Conservation (phyloP, 2,797 vertebrate genomes). For the Falco concolor region DNA sequence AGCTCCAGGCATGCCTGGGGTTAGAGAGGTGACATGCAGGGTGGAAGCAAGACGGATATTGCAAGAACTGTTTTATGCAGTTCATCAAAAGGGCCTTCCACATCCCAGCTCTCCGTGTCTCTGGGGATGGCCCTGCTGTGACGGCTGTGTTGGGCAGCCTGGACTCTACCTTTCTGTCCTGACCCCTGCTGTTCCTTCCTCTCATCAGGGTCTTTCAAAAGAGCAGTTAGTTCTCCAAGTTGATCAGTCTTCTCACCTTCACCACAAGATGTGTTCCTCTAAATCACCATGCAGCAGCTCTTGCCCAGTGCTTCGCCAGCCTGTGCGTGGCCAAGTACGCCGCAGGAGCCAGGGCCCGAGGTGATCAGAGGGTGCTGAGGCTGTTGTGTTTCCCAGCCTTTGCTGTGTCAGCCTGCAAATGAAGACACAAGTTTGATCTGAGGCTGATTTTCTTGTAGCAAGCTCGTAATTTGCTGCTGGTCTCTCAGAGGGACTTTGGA, state of each 20-base stretch:
- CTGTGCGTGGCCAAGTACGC: accelerated
- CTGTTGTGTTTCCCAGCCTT: neutral
- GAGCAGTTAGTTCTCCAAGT: neutral
- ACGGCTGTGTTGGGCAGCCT: neutral
- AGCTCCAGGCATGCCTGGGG: neutral
- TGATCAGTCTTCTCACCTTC: neutral
- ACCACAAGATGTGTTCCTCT: neutral
- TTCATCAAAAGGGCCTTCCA: neutral
- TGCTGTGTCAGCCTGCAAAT: neutral
- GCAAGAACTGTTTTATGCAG: neutral
- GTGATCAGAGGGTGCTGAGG: neutral
- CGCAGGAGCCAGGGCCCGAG: neutral
- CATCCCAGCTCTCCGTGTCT: neutral
- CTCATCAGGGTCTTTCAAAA: neutral
- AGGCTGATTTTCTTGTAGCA: neutral
- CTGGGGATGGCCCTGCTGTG: neutral
- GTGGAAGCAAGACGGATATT: neutral
- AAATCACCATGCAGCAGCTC: neutral
- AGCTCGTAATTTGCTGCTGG: neutral
- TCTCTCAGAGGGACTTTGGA: neutral
- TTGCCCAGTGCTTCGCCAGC: neutral
- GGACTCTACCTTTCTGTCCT: neutral
- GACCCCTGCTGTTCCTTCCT: neutral
- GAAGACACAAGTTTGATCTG: neutral
- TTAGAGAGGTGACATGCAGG: neutral